Evolutionary conservation across 2,888 invertebrate genomes (phyloP), one percentile per base, ranked within the genome.

Genomic region (Nemotelus nigrinus): DNA sequence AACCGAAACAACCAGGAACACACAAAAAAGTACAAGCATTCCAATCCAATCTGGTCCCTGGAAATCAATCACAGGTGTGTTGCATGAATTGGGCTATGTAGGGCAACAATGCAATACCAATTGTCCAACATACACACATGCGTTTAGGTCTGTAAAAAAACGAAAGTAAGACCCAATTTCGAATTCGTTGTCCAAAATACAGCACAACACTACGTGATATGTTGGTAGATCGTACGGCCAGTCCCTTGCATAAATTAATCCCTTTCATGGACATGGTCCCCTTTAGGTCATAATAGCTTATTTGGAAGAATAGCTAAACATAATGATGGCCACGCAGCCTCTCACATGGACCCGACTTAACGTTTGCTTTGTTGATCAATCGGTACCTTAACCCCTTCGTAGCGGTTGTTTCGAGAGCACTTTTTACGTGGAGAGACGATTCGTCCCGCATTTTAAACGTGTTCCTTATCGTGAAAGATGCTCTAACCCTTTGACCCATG

Each of bases 401-500:
- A 63, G 68, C 74, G 77, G 58, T 70, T 67, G 57, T 53, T 77
- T 67, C 72, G 4, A 41, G 43, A n/a, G 63, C 5, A 63, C 39
- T 39, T 55, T 39, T 55, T 50, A 39, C 7, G 1, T 8, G 53
- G 8, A 2, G 55, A 4, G 8, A 43, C 10, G 43, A 68, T 68
- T 48, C 68, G 5, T n/a, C 63, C 39, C 43, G 72, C 72, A 72
- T 72, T 72, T 72, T 58, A 72, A 72, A 58, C 48, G 53, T 55
- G 70, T 55, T 41, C 55, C 39, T 47, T 70, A 53, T 63, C 39
- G 7, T 43, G 45, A 45, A 48, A 41, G 63, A 78, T 79, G 39
- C 74, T 25, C 67, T 78, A 79, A 79, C 79, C 79, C 78, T 79
- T 79, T 79, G 79, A 79, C 79, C 79, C 77, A 70, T 79, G 79